Evolutionary conservation across 2,888 invertebrate species (phyloP), one percentile per base, ranked within the genome.

Genomic region (Cacoxenus indagator): DNA sequence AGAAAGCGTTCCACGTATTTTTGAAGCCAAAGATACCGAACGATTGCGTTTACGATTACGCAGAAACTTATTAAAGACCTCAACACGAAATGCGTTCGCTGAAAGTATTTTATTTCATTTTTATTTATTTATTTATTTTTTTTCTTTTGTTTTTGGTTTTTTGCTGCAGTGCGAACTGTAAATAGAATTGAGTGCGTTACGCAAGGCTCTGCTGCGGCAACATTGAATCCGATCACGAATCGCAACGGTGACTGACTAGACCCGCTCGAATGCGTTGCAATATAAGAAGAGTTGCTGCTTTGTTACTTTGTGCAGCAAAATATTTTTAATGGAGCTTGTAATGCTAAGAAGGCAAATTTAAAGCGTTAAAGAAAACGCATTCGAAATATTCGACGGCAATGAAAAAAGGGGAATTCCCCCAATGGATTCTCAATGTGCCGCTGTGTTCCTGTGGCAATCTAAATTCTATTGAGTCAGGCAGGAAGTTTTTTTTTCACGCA

Each of bases 391-490:
- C 5, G 37, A 4, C 14, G 37, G 37, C 37, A 37, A 37, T 37
- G 14, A n/a, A n/a, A 37, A 37, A 37, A 14, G 37, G 37, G 37
- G 37, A 37, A 37, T 11, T 37, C 8, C 37, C 37, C 37, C 37
- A 37, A 37, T 37, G 37, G 37, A 37, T 37, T 37, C 9, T 37
- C 1, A 8, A 14, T 37, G 5, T 37, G 37, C 14, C 9, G 8
- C n/a, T n/a, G n/a, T n/a, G 37, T 37, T 8, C 1, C 22, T 54
- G 11, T 54, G 54, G 24, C 54, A 54, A 54, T 54, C 54, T 54
- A 54, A 3, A 54, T 24, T 22, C 22, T 24, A 54, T 54, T 54
- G 54, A 54, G 54, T 22, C 54, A 54, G 54, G 54, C 54, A 22
- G 54, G 54, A 19, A 54, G 24, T 46, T n/a, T 19, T 46, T 19